These are phyloP conservation scores for Drosophila triauraria DNA, from an alignment of 1,140 invertebrate genomes.

Conservation along the genomic window DNA sequence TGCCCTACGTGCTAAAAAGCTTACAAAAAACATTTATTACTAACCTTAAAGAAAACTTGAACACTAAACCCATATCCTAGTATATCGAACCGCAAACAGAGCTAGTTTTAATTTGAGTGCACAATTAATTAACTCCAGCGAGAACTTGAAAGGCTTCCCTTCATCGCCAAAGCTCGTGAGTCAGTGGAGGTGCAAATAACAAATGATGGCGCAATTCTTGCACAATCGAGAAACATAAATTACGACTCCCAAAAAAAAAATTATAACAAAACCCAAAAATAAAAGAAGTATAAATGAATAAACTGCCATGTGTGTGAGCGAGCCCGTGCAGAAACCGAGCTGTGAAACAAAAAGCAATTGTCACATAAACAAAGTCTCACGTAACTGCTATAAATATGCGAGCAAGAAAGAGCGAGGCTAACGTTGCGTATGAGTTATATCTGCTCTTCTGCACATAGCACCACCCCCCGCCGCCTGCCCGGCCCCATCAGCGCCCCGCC, in stretches of 20 bases:
- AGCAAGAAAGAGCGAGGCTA: constrained; percentile 69
- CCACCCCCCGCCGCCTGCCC: not conserved
- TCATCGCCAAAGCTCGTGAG: not conserved
- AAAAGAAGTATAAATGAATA: constrained; percentile 46
- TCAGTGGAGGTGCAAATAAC: constrained; percentile 41
- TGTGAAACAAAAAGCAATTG: constrained; percentile 79
- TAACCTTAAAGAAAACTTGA: not conserved
- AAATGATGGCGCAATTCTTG: constrained; percentile 76
- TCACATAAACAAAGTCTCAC: constrained; percentile 82
- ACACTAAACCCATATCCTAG: not conserved
- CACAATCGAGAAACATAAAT: constrained; percentile 78
- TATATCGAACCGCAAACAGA: not conserved
- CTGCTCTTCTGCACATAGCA: constrained; percentile 18
- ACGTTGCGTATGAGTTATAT: constrained; percentile 82
- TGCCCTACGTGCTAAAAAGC: not conserved
- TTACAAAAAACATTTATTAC: not conserved
- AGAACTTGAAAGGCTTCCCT: constrained; percentile 54
- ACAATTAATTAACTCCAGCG: constrained; percentile 47
- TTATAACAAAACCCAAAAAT: constrained; percentile 51
- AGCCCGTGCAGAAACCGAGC: constrained; percentile 44
- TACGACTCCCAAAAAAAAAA: constrained; percentile 56
- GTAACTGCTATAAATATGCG: constrained; percentile 79
- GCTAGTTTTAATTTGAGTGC: constrained; percentile 16
- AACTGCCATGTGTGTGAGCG: constrained; percentile 40
- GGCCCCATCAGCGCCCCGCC: constrained; percentile 1